A percentile compares a stretch with the other conserved stretches of the same genome.
phyloP scores from a whole-genome alignment of 2,113 vertebrate species.

The Egretta garzetta region DNA sequence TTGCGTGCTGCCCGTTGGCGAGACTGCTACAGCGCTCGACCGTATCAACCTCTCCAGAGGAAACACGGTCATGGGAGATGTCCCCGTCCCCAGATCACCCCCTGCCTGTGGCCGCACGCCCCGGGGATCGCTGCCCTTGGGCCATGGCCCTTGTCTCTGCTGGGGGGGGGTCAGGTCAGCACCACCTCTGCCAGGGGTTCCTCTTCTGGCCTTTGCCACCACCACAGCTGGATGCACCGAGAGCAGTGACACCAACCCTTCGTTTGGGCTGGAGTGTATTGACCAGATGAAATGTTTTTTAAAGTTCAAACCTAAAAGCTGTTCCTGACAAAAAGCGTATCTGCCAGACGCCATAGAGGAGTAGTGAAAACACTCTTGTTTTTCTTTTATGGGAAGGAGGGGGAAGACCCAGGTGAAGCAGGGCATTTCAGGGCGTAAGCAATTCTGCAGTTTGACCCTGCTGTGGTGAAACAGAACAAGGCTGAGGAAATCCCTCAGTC shows the following conservation, averaged over 20 bases:
- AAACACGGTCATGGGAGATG: fast-evolving
- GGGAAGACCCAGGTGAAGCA: no score
- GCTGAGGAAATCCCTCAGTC: not conserved
- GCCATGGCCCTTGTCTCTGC: not conserved
- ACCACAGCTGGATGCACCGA: no score
- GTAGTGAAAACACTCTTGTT: not conserved
- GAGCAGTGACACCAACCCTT: not conserved
- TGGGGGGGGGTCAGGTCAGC: not conserved
- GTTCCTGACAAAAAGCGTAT: not conserved
- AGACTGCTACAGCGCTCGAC: fast-evolving
- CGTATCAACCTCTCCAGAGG: no score
- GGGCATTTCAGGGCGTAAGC: fast-evolving
- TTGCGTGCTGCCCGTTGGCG: fast-evolving
- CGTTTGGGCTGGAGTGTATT: fast-evolving
- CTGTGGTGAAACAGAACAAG: no score
- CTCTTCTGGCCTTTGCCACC: not conserved
- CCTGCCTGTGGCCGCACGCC: fast-evolving
- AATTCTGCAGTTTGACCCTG: not conserved
- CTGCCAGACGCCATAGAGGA: not conserved
- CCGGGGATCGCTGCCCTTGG: no score
- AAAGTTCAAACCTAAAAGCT: not conserved
- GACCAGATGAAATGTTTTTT: no score
- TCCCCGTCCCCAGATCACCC: fast-evolving
- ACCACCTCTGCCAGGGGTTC: not conserved
- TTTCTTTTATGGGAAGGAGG: not conserved